Evolutionary conservation across 2,113 vertebrate genomes (phyloP), one percentile per base, ranked within the genome.

Genomic region (Riparia riparia): DNA sequence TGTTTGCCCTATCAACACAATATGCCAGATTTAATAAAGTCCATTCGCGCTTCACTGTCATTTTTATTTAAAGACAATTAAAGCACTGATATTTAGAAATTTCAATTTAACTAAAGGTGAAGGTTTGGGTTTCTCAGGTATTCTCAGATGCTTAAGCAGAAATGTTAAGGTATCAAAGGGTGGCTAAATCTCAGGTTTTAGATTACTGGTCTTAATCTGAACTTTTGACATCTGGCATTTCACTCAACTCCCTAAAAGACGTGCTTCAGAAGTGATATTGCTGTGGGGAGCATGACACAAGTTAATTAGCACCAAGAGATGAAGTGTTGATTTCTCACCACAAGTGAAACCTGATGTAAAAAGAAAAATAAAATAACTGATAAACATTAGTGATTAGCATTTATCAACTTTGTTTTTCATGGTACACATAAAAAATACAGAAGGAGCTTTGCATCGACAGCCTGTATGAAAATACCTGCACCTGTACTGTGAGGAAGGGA

Each of bases 171-270:
- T 76, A 82, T 47, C 49, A 90, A 80, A 90, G 58, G 26, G 26
- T 73, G 17, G 2, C 7, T 93, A 69, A 87, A 91, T 85, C 58
- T 63, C 91, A 88, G 10, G 31, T 90, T 95, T 91, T 94, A 70
- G 37, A 85, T 50, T 87, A 71, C 25, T 61, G n/a, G 29, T 53
- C 54, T 72, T 72, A 11, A 3, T 80, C 29, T 88, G 84, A 91
- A 88, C 74, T 95, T 90, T 41, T 66, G 71, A 91, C 51, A 73
- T 37, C 39, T 83, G 84, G 18, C 68, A 95, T 95, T 96, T 96
- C 66, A 70, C 18, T 86, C 9, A 0, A 19, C 11, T 78, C 9
- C 3, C 10, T 74, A 66, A 80, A 88, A 65, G 89, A 78, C 0
- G 0, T 66, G 34, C 32, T 88, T 94, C 66, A 63, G 50, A 85